Percentiles rank a stretch among this genome's conserved stretches.
These are phyloP conservation scores for Tetraneura akinire DNA, from an alignment of 1,140 invertebrate genomes.

Conservation along the genomic window DNA sequence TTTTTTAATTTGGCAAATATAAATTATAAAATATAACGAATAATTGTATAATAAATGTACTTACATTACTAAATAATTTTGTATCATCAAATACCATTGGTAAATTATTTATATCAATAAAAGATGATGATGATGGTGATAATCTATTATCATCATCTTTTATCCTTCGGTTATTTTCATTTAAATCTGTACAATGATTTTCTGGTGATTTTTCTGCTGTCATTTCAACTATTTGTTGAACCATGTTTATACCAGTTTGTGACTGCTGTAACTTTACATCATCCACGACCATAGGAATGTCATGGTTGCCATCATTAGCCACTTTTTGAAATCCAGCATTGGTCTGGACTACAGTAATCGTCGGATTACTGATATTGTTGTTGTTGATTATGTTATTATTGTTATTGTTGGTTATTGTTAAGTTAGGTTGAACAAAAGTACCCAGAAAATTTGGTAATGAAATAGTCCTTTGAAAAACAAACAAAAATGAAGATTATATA, in stretches of 20 bases:
- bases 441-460: conserved; percentile 63
- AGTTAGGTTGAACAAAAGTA: conserved; percentile 57
- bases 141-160: conserved; percentile 61
- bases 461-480: conserved; percentile 58
- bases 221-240: not conserved
- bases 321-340: not conserved
- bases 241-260: not conserved
- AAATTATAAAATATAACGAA: too few relatives aligned
- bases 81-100: conserved; percentile 40
- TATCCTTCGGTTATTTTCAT: conserved; percentile 1
- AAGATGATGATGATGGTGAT: not conserved
- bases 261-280: not conserved
- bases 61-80: conserved; percentile 29
- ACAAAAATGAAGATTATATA: conserved; percentile 39
- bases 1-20: too few relatives aligned
- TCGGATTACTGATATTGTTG: conserved; percentile 10
- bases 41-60: not conserved
- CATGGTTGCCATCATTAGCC: not conserved
- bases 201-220: not conserved
- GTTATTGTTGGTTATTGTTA: conserved; percentile 31
- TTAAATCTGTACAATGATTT: not conserved
- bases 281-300: conserved; percentile 38
- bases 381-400: conserved; percentile 28
- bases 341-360: conserved; percentile 3
- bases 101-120: conserved; percentile 22